Conservation (phyloP, 2,888 invertebrate genomes). For the Stenchaetothrips biformis region DNA sequence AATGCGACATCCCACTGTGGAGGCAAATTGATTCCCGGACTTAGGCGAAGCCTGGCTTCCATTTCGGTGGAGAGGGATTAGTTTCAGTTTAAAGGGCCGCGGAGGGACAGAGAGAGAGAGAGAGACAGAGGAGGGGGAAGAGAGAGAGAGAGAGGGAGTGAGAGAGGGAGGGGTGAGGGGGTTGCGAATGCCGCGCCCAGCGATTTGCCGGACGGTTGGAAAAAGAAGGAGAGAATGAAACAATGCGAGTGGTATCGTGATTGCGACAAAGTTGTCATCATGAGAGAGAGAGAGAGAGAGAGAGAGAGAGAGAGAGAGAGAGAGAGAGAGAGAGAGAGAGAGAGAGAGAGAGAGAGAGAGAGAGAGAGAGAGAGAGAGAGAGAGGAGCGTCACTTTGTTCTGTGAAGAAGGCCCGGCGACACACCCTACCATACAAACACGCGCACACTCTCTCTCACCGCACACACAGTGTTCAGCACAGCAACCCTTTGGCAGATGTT, state of each 20-base stretch:
- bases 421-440: too few species aligned
- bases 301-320: slow-evolving; percentile 8
- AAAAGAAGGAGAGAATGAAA: neutral
- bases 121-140: neutral
- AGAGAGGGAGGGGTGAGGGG: neutral
- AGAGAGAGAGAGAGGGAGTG: neutral
- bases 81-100: neutral
- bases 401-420: too few species aligned
- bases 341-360: neutral
- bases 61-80: slow-evolving; percentile 1
- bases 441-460: too few species aligned
- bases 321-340: slow-evolving; percentile 9
- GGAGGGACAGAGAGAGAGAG: neutral
- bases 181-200: too few species aligned
- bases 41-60: neutral
- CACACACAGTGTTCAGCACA: too few species aligned
- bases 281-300: neutral
- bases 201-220: neutral
- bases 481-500: too few species aligned
- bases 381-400: neutral
- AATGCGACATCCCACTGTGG: neutral
- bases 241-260: too few species aligned
- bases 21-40: neutral
- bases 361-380: neutral
- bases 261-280: too few species aligned